Base-by-base conservation (phyloP, 2,797 vertebrate species). In the Austrolebias charrua region DNA sequence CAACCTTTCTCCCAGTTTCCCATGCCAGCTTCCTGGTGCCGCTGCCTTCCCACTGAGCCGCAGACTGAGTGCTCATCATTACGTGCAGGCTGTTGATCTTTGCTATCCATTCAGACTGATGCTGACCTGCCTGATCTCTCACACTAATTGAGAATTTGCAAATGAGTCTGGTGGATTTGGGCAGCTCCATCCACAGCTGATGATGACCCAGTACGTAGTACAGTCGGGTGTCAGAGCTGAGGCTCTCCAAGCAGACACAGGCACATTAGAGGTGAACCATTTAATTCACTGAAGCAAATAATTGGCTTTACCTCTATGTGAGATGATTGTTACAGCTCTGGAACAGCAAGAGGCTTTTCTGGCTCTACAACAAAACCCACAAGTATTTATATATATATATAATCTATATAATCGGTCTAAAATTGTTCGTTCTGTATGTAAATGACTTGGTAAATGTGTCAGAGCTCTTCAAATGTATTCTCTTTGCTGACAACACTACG, bases 81-180 rank as follows among this genome's bases (percentile, higher is more conserved):
- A 89, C 66, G 67, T n/a, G 47, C 78, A 79, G 83, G 63, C 68
- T 67, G 84, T 82, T 87, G 84, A 87, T 90, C 80, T 85, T 86
- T 83, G 86, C 88, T 83, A 85, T 77, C 69, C 74, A 64, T 74
- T 86, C 75, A 75, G 65, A 45, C 78, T 79, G 54, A 73, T 43
- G 63, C 65, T 75, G 76, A 77, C 75, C 85, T 35, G 63, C 67
- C 80, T 69, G 74, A 79, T 49, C 76, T 72, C 66, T 67, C 55
- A 18, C 67, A 82, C 86, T 86, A 85, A 89, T 88, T 87, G 85
- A 83, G 79, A 85, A 85, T 84, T 84, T 89, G 88, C 82, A 89
- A 90, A 90, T 87, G 75, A 88, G 72, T 65, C 42, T 58, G 74
- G 63, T 62, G 55, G 71, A 78, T 76, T 65, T 55, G 55, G 60